Evolutionary conservation across 2,113 vertebrate species (phyloP).

Genomic region (Lonchura striata): DNA sequence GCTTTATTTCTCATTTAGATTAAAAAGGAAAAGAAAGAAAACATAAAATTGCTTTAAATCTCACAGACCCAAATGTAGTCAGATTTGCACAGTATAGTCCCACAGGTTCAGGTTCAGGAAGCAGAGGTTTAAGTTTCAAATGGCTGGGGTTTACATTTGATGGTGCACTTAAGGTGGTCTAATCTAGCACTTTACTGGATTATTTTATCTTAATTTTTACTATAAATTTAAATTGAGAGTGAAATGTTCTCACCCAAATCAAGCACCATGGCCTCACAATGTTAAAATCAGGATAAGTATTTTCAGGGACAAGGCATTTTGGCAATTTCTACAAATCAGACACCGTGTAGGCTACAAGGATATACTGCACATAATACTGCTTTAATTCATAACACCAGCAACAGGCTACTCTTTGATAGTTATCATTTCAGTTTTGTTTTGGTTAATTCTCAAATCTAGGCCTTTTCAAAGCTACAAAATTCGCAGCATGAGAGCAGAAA

Average conservation of each 20-base stretch:
- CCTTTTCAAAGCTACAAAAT: background rate
- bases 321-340: background rate
- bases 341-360: background rate
- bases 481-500: background rate
- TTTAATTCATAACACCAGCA: background rate
- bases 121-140: background rate
- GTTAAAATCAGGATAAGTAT: background rate
- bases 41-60: background rate
- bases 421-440: background rate
- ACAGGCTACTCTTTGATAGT: background rate
- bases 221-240: background rate
- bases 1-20: slow-evolving; percentile 23
- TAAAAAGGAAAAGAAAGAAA: slow-evolving; percentile 15
- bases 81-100: background rate
- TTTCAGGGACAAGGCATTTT: background rate
- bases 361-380: background rate
- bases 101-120: background rate
- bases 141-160: background rate
- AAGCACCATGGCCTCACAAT: background rate
- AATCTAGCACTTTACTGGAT: background rate
- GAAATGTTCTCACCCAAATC: background rate
- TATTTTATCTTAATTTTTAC: background rate
- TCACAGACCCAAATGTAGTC: background rate
- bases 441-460: background rate
- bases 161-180: background rate